Evolutionary conservation across 1,140 invertebrate genomes (phyloP), one percentile per base, ranked within the genome.

Genomic region (Lasioglossum baleicum): DNA sequence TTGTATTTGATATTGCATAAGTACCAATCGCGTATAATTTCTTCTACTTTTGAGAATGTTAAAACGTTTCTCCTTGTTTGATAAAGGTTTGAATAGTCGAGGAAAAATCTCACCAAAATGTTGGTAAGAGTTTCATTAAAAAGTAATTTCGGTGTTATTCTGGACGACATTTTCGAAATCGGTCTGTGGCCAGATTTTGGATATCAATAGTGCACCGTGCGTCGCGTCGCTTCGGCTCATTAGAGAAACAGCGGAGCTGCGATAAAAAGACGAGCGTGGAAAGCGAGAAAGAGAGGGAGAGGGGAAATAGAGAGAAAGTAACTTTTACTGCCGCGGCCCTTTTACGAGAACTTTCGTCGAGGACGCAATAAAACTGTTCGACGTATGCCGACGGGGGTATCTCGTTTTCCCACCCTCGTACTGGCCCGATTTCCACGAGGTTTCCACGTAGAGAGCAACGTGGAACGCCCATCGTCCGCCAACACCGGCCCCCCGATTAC

Each of bases 321-420:
- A 22, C 72, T 75, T 75, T 74, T 80, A 75, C 71, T 35, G 31
- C 65, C 26, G 42, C n/a, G 73, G 78, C 48, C 60, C 69, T 81
- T 84, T 84, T 70, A 81, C 68, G 61, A 53, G 35, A 65, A 73
- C 40, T 71, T 69, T 78, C 65, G 73, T 67, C 56, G 58, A 75
- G 31, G 44, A 42, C 42, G 66, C 79, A 83, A 87, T 88, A 88
- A 88, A 88, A 83, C 75, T 20, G 63, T 22, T 20, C 83, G 85
- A 86, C 83, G 80, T 84, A 85, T 85, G 81, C 74, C 64, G 61
- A 35, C 26, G 61, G 8, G 61, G 48, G 61, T 66, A 75, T 82
- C 78, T 75, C 85, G 80, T 80, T 87, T 84, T 65, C 75, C 76
- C 53, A 63, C 51, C 80, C 67, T 44, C 31, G 17, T 48, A 51